Evolutionary conservation across 2,797 vertebrate species (phyloP), one percentile per base, ranked within the genome.

Genomic region (Sciurus carolinensis): DNA sequence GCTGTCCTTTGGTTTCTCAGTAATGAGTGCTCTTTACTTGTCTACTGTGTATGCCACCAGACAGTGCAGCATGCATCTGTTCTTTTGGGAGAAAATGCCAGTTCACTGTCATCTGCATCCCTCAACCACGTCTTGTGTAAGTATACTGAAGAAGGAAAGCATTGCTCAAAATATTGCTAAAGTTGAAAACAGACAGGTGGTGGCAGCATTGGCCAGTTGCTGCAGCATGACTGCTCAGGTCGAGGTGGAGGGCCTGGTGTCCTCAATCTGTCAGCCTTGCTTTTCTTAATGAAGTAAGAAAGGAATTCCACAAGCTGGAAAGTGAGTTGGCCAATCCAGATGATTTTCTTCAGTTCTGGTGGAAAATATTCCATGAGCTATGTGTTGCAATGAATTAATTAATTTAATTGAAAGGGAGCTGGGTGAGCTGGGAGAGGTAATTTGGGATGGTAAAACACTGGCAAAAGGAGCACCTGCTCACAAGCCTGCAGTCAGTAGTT

Each of bases 41-140:
- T 33, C 12, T 54, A 88, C 95, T 28, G 71, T 85, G 13, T 12
- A 7, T 64, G 39, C 64, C 2, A 2, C 79, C 91, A 62, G 3
- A 1, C 71, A 36, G 0, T 69, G 87, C 12, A 17, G 1, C 33
- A 26, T 57, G 62, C 12, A 59, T 87, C 93, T 87, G 22, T 89
- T 97, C 66, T 66, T 73, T 97, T 95, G 87, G 98, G 97, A 97
- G 77, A 87, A 98, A 98, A 95, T 97, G 93, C 89, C 97, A 89
- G 5, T 88, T 91, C 81, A 36, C 91, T 69, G 95, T 97, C 98
- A 92, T 69, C 9, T 17, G 14, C 14, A 5, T 17, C n/a, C 44
- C 47, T 57, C 17, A 20, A 72, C 52, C 7, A 0, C 77, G 81
- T 54, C 64, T 42, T 69, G 91, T 93, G 95, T 89, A 50, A 91